Evolutionary conservation across 2,113 vertebrate genomes (phyloP), one percentile per base, ranked within the genome.

Genomic region (Pelecanoides urinatrix): DNA sequence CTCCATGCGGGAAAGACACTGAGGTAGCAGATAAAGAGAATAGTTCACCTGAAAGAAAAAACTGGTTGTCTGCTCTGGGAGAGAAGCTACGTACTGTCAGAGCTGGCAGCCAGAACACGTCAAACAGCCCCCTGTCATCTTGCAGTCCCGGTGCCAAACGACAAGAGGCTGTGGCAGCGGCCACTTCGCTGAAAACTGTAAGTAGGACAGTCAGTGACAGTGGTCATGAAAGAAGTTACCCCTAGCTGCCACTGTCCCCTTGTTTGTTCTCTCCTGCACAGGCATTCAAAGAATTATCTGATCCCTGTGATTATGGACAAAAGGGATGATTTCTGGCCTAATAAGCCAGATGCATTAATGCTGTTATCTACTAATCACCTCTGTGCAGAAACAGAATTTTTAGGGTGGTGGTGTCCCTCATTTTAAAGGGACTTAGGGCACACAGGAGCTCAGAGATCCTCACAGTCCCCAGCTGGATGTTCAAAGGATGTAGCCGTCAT

Each of bases 41-140:
- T 62, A 98, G 91, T 92, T 98, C 98, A 40, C 99, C 98, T 25
- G 97, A 96, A 68, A 97, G 94, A 22, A 97, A 96, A 62, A 99
- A 99, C 94, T 99, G 99, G 99, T 94, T 99, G 74, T 98, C 99
- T 53, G 98, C 94, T 83, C 97, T 99, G 96, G 98, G 99, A 73
- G 98, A 98, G 94, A 99, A 97, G 81, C 72, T 97, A 19, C 98
- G 95, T 88, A 97, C 98, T 97, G 97, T 98, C 95, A 97, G 96
- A 89, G 34, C 95, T 88, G 34, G 94, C 81, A 91, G 65, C 58
- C 94, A 79, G 44, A 91, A 58, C 26, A 7, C 7, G 0, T 96
- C 96, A 32, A 86, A 87, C 26, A 96, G 83, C 66, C 96, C 97
- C 70, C 83, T 96, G 0, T 80, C 92, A 14, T 47, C 94, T 11